Evolutionary conservation across 2,113 vertebrate genomes (phyloP), one percentile per base, ranked within the genome.

Genomic region (Ciconia maguari): DNA sequence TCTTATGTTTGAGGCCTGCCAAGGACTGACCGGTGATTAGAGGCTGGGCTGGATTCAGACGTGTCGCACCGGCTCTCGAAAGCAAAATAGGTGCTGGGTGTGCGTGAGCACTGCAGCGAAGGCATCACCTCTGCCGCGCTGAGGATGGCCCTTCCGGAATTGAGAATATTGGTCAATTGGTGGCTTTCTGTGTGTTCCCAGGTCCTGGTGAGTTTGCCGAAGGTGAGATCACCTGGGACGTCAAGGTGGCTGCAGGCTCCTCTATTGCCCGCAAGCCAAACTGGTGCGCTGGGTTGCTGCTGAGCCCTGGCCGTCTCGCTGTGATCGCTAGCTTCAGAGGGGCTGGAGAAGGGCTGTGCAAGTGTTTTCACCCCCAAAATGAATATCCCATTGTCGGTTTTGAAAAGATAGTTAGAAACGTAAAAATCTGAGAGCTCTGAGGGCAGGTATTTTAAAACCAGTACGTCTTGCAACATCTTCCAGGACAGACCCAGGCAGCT

Each of bases 31-130:
- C 6, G 29, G 19, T 72, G 49, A 6, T 41, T 13, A 36, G 66
- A 83, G 60, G 90, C 52, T 46, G 62, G 27, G 48, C 34, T 74
- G 92, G 38, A 16, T n/a, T 61, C 1, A 0, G 52, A 54, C 52
- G 51, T 11, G 51, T 44, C 0, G 0, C 70, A 30, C 3, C 0
- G 0, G 57, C n/a, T 48, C 61, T 30, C 0, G 0, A 32, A 42
- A n/a, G 24, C 20, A 65, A 20, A 55, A 48, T 15, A 57, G 69
- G 20, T 21, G 34, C 41, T 75, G 91, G 41, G 46, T 44, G 71
- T 26, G 11, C 87, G 69, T 44, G 62, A 80, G 70, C 57, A 1
- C 38, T 61, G 38, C 81, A 60, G 48, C 19, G 20, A 26, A 66
- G 61, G 42, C 41, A 16, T 13, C 41, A 1, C 54, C 42, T 27